Evolutionary conservation across 92 coral and sea anemone genomes (phyloP), one percentile per base, ranked within the genome.

Genomic region (Galaxea fascicularis): DNA sequence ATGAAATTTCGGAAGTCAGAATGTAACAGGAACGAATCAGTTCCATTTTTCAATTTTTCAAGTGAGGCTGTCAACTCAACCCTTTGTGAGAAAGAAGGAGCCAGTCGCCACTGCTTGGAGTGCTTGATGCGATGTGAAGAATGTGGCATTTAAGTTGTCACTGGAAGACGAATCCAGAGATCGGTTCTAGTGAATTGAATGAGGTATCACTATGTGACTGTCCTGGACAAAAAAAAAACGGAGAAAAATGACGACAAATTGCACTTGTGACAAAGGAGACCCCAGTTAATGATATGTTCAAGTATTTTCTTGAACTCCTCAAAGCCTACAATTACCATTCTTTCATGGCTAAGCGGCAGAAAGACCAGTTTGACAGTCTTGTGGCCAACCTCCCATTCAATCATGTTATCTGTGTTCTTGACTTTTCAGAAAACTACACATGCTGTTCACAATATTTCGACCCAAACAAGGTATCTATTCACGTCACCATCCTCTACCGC

Each of bases 281-380:
- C 9, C 80, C 93, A 7, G 85, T 82, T 8, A 63, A 49, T 56
- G 95, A 85, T 65, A 85, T 92, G 88, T 92, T 92, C 65, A 45
- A 45, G 51, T 85, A 83, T 56, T 81, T 92, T 57, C 20, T 25
- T 21, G 68, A 69, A 6, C 95, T 89, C 10, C 90, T 92, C 25
- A 44, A 76, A 24, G 87, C 69, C 0, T 91, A 88, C 49, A 31
- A 86, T 17, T 79, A 83, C 78, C 95, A 89, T 63, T 75, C 92
- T 45, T 85, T 86, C 85, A 82, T 84, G 84, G 92, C 93, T 67
- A 89, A 86, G 76, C 76, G 89, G 76, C 89, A 75, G 51, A 85
- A 84, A 47, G 63, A 84, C 18, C 82, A 84, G 74, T 68, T 84
- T 54, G 63, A 78, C 31, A 28, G 0, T 13, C 46, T 84, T 31